Evolutionary conservation across 2,797 vertebrate genomes (phyloP).

Genomic region (Gymnopithys bicolor): DNA sequence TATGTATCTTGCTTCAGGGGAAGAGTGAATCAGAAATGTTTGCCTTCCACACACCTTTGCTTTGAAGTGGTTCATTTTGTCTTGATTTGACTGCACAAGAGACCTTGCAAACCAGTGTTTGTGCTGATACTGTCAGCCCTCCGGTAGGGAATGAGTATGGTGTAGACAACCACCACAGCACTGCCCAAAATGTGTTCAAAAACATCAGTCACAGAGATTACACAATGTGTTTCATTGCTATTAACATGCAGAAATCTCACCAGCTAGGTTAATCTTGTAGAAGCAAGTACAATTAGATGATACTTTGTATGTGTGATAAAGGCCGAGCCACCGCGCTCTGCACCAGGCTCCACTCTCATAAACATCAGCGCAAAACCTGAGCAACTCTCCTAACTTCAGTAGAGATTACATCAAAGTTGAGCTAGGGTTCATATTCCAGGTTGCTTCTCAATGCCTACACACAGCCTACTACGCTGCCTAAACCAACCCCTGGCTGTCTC

Average conservation of each 20-base stretch:
- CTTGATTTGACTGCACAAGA: not conserved
- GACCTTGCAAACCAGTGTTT: not conserved
- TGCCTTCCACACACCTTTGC: not conserved
- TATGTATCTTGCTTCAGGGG: not conserved
- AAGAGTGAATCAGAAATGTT: not conserved
- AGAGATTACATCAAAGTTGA: conserved; percentile 22
- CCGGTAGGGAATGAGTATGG: not conserved
- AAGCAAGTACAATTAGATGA: conserved; percentile 23
- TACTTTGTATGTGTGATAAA: conserved; percentile 17
- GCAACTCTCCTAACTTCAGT: not conserved
- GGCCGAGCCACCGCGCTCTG: not conserved
- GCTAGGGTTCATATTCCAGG: not conserved
- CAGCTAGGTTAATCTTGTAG: conserved; percentile 39
- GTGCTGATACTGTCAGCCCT: not conserved
- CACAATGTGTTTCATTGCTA: not conserved
- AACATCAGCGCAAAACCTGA: conserved; percentile 21
- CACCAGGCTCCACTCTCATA: not conserved
- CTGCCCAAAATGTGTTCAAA: not conserved
- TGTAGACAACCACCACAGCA: not conserved
- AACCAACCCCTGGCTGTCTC: not conserved
- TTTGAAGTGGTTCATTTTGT: conserved; percentile 19
- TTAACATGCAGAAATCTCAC: conserved; percentile 14
- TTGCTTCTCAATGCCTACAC: conserved; percentile 3
- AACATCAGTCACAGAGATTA: not conserved
- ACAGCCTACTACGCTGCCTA: not conserved